Evolutionary conservation across 35 echinoderm and acorn worm genomes (phyloP).

Genomic region (Strongylocentrotus purpuratus): DNA sequence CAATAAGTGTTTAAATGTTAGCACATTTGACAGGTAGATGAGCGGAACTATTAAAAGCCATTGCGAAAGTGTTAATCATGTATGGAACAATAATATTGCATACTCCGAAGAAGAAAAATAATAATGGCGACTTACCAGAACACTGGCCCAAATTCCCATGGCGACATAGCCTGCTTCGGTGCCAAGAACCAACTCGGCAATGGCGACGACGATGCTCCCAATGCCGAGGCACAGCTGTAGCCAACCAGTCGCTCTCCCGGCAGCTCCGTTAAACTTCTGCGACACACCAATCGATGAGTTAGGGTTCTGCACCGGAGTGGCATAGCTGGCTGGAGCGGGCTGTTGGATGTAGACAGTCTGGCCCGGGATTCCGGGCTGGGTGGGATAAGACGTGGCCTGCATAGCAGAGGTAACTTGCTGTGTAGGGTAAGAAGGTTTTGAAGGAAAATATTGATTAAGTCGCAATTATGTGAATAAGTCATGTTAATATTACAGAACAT

Average conservation of each 20-base stretch:
- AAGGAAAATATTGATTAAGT: too few relatives aligned
- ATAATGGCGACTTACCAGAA: too few relatives aligned
- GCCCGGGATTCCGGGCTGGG: not conserved
- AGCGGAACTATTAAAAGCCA: too few relatives aligned
- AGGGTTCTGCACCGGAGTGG: not conserved
- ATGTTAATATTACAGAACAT: too few relatives aligned
- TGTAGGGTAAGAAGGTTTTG: too few relatives aligned
- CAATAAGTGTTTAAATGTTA: too few relatives aligned
- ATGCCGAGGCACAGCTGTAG: not conserved
- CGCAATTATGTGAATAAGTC: too few relatives aligned
- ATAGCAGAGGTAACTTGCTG: not conserved
- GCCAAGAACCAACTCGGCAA: not conserved
- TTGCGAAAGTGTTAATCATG: too few relatives aligned
- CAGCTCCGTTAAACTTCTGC: conserved; percentile 7
- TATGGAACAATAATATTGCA: too few relatives aligned
- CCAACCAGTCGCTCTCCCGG: not conserved
- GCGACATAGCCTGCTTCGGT: not conserved
- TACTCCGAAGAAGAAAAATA: too few relatives aligned
- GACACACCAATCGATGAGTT: not conserved
- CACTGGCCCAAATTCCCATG: not conserved
- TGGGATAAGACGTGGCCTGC: not conserved
- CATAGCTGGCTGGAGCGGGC: not conserved
- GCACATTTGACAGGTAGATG: too few relatives aligned
- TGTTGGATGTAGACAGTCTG: not conserved
- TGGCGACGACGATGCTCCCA: not conserved